Evolutionary conservation across 2,888 invertebrate species (phyloP), one percentile per base, ranked within the genome.

Genomic region (Tiliacea aurago): DNA sequence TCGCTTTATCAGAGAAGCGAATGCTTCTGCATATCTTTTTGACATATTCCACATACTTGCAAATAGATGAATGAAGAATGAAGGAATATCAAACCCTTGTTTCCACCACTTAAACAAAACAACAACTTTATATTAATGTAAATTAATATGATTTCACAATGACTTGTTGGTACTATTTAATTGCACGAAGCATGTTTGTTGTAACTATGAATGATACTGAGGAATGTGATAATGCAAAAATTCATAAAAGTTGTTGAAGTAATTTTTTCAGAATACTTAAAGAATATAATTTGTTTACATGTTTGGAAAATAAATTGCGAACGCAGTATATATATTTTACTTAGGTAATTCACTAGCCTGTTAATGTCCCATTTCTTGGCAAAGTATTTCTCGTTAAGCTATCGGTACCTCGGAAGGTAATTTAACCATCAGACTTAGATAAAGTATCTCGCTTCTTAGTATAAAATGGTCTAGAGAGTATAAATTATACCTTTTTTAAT

Each of bases 341-440:
- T 43, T 43, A 47, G 6, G 15, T 33, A 43, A n/a, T 71, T 4
- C 10, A 64, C 20, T 28, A 47, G 4, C 28, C 23, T 59, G n/a
- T 61, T 81, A 73, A 84, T 68, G 63, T 41, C 28, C 51, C n/a
- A 76, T 59, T 76, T 73, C 68, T 80, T 76, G 72, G 73, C 66
- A 69, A 73, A 81, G 73, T 70, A 73, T 62, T 55, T 51, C 73
- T 78, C 69, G 76, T 64, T 72, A 78, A 72, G 74, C 61, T 83
- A 83, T 81, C 73, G 33, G 62, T 61, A 11, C 11, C 69, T 70
- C n/a, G 62, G 47, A 67, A 80, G 55, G 70, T 81, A 80, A 79
- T 82, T 78, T 68, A 66, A 70, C 53, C 67, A 76, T 67, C 51
- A 73, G 59, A 70, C 71, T 66, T 53, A 73, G 62, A 76, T 78